Conservation (phyloP, 2,113 vertebrate genomes). For the Sphaerodactylus townsendi region DNA sequence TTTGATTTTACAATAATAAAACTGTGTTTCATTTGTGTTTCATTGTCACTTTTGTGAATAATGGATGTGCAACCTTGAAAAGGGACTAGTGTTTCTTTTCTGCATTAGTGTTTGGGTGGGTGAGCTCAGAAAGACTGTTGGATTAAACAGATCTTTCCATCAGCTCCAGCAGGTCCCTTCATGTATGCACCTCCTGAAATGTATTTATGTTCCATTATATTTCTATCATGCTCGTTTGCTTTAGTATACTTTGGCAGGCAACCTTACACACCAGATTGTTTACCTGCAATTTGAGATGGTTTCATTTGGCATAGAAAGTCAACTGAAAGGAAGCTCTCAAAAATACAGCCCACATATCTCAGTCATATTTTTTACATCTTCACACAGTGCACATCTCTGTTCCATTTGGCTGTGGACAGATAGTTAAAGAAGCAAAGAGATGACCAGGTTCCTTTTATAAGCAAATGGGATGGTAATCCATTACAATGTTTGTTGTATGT, state of each 20-base stretch:
- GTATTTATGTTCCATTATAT: not conserved
- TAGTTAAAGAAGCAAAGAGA: not conserved
- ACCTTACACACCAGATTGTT: not conserved
- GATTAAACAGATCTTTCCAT: not conserved
- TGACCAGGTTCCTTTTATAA: too few species aligned
- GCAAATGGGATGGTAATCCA: too few species aligned
- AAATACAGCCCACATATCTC: not conserved
- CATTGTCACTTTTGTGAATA: too few species aligned
- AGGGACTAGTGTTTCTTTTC: too few species aligned
- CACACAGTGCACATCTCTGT: rapidly evolving
- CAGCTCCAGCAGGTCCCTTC: not conserved
- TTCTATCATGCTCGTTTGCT: not conserved
- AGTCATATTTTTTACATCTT: slow-evolving; percentile 16
- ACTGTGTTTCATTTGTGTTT: too few species aligned
- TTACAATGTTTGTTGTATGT: too few species aligned
- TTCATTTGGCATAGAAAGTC: not conserved
- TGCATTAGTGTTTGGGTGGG: too few species aligned
- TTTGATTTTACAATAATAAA: too few species aligned
- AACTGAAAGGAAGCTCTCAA: not conserved
- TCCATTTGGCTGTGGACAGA: not conserved
- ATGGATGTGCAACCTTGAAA: too few species aligned
- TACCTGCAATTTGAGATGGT: not conserved
- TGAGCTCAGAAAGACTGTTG: not conserved
- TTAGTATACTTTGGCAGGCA: slow-evolving; percentile 7
- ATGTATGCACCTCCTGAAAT: not conserved